These are phyloP conservation scores for Caenorhabditis brenneri DNA, from an alignment of 1,140 invertebrate genomes.

Conservation along the genomic window DNA sequence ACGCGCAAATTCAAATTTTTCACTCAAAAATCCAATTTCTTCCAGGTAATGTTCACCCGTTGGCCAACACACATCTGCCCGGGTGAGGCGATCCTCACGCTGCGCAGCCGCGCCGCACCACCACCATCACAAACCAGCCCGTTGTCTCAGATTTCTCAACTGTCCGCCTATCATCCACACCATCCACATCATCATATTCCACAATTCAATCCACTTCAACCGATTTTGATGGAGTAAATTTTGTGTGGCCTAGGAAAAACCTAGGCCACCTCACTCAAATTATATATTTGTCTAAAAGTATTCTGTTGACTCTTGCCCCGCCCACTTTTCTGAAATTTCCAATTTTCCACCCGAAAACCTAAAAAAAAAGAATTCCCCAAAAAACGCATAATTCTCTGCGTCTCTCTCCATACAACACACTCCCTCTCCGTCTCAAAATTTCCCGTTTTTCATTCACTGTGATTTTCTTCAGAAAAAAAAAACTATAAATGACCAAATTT, in stretches of 20 bases:
- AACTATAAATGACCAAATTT: too few relatives aligned
- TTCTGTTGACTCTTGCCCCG: not conserved
- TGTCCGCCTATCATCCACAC: not conserved
- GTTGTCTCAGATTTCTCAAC: not conserved
- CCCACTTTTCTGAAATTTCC: not conserved
- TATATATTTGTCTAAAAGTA: too few relatives aligned
- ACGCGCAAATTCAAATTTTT: too few relatives aligned
- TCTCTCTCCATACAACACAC: not conserved
- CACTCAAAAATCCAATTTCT: not conserved
- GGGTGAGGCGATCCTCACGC: conserved; percentile 47
- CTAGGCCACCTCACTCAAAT: too few relatives aligned
- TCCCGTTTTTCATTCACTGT: too few relatives aligned
- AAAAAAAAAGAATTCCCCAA: not conserved
- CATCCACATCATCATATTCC: not conserved
- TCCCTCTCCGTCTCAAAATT: not conserved
- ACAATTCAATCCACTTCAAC: conserved; percentile 15
- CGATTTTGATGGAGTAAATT: conserved; percentile 1
- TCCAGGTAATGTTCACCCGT: conserved; percentile 48
- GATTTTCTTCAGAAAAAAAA: too few relatives aligned
- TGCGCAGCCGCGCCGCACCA: not conserved
- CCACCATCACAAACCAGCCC: not conserved
- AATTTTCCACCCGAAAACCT: not conserved
- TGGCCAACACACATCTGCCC: not conserved
- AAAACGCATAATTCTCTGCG: not conserved
- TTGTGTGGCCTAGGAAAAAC: too few relatives aligned